Evolutionary conservation across 2,888 invertebrate genomes (phyloP).

Genomic region (Trypoxylon attenuatum): DNA sequence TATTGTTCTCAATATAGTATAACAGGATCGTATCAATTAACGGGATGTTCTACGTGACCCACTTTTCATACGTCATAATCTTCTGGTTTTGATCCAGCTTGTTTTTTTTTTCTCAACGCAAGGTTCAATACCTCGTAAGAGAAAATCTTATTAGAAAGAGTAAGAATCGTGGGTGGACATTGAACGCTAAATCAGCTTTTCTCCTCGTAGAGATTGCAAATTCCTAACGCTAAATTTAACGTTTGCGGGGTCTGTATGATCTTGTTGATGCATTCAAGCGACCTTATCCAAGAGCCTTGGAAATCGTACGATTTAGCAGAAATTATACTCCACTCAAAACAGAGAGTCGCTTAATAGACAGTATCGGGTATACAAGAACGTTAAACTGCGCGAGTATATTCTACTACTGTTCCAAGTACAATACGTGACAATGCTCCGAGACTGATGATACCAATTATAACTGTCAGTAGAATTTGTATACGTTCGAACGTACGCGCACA

Average conservation of each 20-base stretch:
- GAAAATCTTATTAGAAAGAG: too few relatives aligned
- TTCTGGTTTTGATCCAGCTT: neutral
- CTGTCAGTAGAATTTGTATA: neutral
- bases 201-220: neutral
- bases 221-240: conserved; percentile 5
- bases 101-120: too few relatives aligned
- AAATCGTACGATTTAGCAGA: neutral
- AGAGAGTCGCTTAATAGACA: neutral
- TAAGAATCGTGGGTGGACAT: too few relatives aligned
- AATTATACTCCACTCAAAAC: neutral
- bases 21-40: conserved; percentile 30
- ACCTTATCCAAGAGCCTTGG: conserved; percentile 9
- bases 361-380: too few relatives aligned
- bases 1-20: neutral
- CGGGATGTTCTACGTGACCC: conserved; percentile 8
- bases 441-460: neutral
- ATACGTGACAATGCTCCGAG: neutral
- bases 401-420: too few relatives aligned
- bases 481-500: neutral
- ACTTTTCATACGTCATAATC: neutral
- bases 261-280: neutral
- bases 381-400: too few relatives aligned
- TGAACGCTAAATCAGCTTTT: too few relatives aligned
- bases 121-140: too few relatives aligned
- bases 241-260: neutral